These are phyloP conservation scores for Lithobates pipiens DNA, from an alignment of 2,797 vertebrate genomes.

Conservation along the genomic window DNA sequence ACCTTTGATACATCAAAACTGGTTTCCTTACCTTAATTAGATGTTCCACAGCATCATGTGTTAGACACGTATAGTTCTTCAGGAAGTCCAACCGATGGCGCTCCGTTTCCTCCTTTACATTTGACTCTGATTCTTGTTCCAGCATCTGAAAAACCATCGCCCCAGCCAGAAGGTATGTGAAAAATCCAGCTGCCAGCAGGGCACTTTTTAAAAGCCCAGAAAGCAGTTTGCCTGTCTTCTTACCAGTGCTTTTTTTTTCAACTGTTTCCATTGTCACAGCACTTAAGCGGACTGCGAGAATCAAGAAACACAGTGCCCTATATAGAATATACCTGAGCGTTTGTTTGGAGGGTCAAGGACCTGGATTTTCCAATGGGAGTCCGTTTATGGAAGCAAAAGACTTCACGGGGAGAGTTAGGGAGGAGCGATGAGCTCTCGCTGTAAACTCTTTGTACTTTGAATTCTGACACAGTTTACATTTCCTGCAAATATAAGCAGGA, in stretches of 20 bases:
- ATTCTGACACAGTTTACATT: constrained; percentile 47
- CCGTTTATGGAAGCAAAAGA: not conserved
- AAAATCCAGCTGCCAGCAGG: constrained; percentile 64
- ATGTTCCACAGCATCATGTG: constrained; percentile 65
- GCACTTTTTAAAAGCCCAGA: constrained; percentile 60
- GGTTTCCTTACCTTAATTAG: constrained; percentile 71
- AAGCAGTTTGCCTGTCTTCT: constrained; percentile 43
- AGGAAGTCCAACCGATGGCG: constrained; percentile 69
- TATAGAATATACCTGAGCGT: not conserved
- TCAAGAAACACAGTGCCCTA: constrained; percentile 35
- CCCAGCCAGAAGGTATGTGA: constrained; percentile 69
- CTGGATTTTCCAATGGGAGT: not conserved
- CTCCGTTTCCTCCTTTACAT: constrained; percentile 66
- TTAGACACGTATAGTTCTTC: constrained; percentile 67
- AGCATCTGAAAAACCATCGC: constrained; percentile 69
- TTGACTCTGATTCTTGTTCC: constrained; percentile 65
- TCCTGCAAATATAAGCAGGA: constrained; percentile 38
- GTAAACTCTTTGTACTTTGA: constrained; percentile 56
- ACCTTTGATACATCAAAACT: not conserved
- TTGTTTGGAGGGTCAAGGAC: not conserved
- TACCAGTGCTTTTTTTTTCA: too few species aligned
- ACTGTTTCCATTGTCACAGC: not conserved
- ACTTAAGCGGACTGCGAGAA: constrained; percentile 4
- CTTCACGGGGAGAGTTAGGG: constrained; percentile 4
- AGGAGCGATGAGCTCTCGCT: not conserved